Conservation (phyloP, 2,797 vertebrate genomes). For the Pantherophis vulpinus region DNA sequence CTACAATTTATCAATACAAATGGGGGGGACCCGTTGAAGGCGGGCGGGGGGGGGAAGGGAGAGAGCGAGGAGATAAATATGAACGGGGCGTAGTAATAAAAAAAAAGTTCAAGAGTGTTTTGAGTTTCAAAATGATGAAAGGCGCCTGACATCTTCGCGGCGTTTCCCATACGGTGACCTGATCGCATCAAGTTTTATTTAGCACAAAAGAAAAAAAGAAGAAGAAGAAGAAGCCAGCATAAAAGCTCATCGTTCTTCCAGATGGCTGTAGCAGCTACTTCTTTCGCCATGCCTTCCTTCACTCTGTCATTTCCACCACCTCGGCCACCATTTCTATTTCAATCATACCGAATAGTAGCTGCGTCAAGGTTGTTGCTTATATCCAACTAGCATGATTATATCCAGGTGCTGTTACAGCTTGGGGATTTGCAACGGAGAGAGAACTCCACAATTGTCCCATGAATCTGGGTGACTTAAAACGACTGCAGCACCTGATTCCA, state of each 20-base stretch:
- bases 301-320: neutral
- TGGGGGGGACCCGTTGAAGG: constrained; percentile 71
- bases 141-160: constrained; percentile 65
- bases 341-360: constrained; percentile 26
- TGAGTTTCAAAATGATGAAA: constrained; percentile 78
- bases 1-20: constrained; percentile 81
- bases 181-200: constrained; percentile 69
- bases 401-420: constrained; percentile 28
- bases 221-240: constrained; percentile 28
- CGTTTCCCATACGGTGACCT: constrained; percentile 74
- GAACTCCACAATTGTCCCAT: neutral
- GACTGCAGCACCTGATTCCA: neutral
- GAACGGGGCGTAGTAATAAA: constrained; percentile 60
- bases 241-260: constrained; percentile 60
- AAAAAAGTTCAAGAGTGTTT: constrained; percentile 74
- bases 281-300: constrained; percentile 22
- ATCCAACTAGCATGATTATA: constrained; percentile 45
- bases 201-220: constrained; percentile 22
- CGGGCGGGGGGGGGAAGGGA: constrained; percentile 13
- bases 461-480: constrained; percentile 28
- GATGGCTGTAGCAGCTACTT: constrained; percentile 49
- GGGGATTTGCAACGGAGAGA: constrained; percentile 21
- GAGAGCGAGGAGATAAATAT: constrained; percentile 77
- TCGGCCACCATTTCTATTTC: constrained; percentile 37
- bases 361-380: constrained; percentile 17